Evolutionary conservation across 2,888 invertebrate genomes (phyloP).

Genomic region (Pachymerium ferrugineum): DNA sequence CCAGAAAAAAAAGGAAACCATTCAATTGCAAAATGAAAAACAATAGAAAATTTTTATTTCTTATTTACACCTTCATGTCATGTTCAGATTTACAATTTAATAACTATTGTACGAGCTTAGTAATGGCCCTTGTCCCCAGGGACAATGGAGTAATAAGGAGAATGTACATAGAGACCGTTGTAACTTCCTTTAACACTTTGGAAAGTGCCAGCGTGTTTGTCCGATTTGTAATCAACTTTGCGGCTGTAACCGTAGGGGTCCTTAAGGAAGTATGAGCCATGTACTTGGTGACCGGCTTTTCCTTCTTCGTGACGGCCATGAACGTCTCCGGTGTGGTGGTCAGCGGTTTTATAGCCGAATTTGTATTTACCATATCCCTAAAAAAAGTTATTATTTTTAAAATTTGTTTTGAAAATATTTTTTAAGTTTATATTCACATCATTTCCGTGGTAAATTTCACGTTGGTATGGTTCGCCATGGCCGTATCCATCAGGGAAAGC

Average conservation of each 20-base stretch:
- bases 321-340: constrained; percentile 30
- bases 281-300: constrained; percentile 14
- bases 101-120: neutral
- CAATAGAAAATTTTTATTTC: constrained; percentile 7
- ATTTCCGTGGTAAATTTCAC: constrained; percentile 7
- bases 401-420: neutral
- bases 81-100: neutral
- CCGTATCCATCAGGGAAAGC: constrained; percentile 3
- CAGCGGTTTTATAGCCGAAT: constrained; percentile 28
- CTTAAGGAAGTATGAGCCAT: constrained; percentile 8
- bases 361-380: constrained; percentile 9
- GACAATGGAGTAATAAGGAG: constrained; percentile 29
- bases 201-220: constrained; percentile 23
- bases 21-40: neutral
- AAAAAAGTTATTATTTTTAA: neutral
- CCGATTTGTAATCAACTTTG: constrained; percentile 25
- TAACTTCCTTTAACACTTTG: constrained; percentile 21
- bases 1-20: neutral
- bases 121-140: neutral
- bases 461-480: neutral
- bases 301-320: constrained; percentile 26
- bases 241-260: constrained; percentile 31
- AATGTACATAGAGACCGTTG: constrained; percentile 30
- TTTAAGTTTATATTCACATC: neutral
- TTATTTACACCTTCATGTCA: neutral